Evolutionary conservation across 2,888 invertebrate genomes (phyloP).

Genomic region (Hypolimnas misippus): DNA sequence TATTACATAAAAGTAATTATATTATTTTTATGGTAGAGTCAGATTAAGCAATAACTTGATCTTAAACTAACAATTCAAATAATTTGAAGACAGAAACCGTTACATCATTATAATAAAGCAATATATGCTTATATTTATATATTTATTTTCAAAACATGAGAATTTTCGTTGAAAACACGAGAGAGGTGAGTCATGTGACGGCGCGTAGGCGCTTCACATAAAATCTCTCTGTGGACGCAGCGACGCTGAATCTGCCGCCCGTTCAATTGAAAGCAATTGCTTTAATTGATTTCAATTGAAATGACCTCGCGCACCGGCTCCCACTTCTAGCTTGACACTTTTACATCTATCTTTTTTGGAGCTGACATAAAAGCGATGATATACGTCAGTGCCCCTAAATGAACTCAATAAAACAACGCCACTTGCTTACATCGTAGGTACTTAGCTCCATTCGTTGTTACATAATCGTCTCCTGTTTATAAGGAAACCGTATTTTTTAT

Average conservation of each 20-base stretch:
- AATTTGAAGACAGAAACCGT: too few species aligned
- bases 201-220: constrained; percentile 80
- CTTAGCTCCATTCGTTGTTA: constrained; percentile 24
- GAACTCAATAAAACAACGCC: constrained; percentile 49
- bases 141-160: neutral
- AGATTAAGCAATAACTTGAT: too few species aligned
- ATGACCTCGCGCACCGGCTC: constrained; percentile 82
- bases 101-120: too few species aligned
- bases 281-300: constrained; percentile 83
- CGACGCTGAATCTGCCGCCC: constrained; percentile 81
- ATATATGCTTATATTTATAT: too few species aligned
- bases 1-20: too few species aligned
- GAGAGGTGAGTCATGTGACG: constrained; percentile 72
- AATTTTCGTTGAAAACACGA: constrained; percentile 41
- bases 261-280: constrained; percentile 82
- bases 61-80: too few species aligned
- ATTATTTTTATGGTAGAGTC: too few species aligned
- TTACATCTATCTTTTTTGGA: constrained; percentile 83
- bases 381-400: constrained; percentile 68
- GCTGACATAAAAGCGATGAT: constrained; percentile 77
- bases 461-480: constrained; percentile 19
- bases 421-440: constrained; percentile 24
- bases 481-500: neutral
- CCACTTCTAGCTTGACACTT: constrained; percentile 80
- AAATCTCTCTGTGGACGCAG: constrained; percentile 78